Evolutionary conservation across 2,113 vertebrate genomes (phyloP), one percentile per base, ranked within the genome.

Genomic region (Salvator merianae): DNA sequence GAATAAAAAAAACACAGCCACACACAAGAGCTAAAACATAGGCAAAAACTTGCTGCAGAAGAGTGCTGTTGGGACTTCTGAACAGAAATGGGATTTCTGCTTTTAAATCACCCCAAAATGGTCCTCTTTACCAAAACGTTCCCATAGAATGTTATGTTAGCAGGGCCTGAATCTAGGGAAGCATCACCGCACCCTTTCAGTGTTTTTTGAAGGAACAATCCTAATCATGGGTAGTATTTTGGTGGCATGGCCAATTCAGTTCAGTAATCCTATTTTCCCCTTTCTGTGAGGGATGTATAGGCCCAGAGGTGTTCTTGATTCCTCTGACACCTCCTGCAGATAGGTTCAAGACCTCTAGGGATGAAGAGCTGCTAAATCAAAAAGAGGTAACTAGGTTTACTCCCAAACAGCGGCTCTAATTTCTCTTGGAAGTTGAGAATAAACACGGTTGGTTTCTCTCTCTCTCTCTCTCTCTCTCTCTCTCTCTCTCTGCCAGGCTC

Each of bases 61-160:
- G 47, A 26, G 84, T 91, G 72, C 79, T 88, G 90, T 38, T 66
- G 62, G 63, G 88, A 66, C 70, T 88, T 12, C 16, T 72, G 38
- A 62, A 79, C 77, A 79, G 86, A 92, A 92, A 93, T 90, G 13
- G 24, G 14, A 83, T 84, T 79, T 89, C 75, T 87, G 82, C 92
- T 76, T 91, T 59, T 79, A 89, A 87, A 87, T 43, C 62, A 24
- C 77, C 55, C 55, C 30, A 85, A 53, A 71, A 32, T 22, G n/a
- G 28, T 84, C 84, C 90, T 2, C 85, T 90, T 93, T 90, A 20
- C 90, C 87, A 68, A 91, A 93, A 87, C 62, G 32, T 87, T 40
- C 47, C 43, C 88, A 94, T 91, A 81, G 47, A 65, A 69, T 43
- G 86, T n/a, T 32, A 28, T 22, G 66, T 18, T 73, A 50, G 55